Base-by-base conservation (phyloP, 1,140 invertebrate species). In the Himalopsyche phryganea region DNA sequence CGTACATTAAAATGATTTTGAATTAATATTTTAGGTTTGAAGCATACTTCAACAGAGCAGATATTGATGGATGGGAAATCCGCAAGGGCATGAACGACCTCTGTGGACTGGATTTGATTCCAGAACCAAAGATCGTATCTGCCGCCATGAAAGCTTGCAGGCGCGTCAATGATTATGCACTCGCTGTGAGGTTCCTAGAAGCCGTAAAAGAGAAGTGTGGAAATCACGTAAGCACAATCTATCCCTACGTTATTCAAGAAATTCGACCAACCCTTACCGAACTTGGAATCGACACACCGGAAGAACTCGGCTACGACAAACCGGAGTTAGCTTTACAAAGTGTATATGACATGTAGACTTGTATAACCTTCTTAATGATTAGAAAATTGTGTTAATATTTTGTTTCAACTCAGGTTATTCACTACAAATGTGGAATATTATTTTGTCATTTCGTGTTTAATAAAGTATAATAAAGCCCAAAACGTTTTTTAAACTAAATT, bases 21-120 rank as follows among this genome's bases (percentile, higher is more conserved):
- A 35, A 35, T 20, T 54, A 35, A 23, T 2, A 28, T 76, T 63
- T 7, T 70, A 78, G 90, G 69, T 96, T 90, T 74, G 87, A 89
- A 71, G 81, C 84, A 17, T 98, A 86, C 74, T 95, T 98, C 78
- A 91, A 85, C 71, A 83, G 91, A 46, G 80, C 83, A 38, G 90
- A 98, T 66, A 93, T 98, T 71, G 96, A 98, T 79, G 88, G 88
- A 36, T 99, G 97, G 97, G 94, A 98, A 80, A 83, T 96, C 59
- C 85, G 97, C 17, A 91, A 94, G 71, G 88, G 83, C 23, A 88
- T 91, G 83, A 90, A 89, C 66, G 87, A 91, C 70, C 69, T 91
- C 32, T 80, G 86, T 76, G 91, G 89, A 66, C 88, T 91, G 84
- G 96, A 99, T 81, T 79, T 94, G 63, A 86, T 99, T 36, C 96